Percentiles rank a stretch among this genome's conserved stretches.
Evolutionary conservation across 2,888 invertebrate genomes (phyloP).

Genomic region (Pseudococcus longispinus): DNA sequence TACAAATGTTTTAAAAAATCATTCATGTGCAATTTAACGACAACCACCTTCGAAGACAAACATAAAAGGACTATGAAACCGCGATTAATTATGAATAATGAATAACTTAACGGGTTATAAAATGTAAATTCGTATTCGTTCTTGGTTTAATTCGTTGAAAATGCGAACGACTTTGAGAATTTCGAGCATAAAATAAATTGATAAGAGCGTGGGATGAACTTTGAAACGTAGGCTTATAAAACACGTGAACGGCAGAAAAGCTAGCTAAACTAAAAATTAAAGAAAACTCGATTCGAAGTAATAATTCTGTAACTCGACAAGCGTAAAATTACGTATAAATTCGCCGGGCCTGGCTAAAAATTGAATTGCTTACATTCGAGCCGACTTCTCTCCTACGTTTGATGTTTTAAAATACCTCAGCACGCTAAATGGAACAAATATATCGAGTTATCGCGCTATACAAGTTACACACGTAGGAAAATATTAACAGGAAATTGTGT

Average conservation of each 20-base stretch:
- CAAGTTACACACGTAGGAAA: neutral
- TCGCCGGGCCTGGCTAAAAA: neutral
- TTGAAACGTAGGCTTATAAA: neutral
- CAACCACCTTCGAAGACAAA: constrained; percentile 7
- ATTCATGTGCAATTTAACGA: neutral
- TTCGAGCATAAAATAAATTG: neutral
- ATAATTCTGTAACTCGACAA: constrained; percentile 16
- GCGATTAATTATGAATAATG: constrained; percentile 13
- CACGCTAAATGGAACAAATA: neutral
- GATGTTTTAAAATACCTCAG: neutral
- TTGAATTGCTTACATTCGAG: neutral
- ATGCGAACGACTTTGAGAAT: neutral
- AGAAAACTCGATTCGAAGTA: neutral
- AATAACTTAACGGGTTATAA: neutral
- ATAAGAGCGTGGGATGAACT: neutral
- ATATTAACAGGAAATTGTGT: neutral
- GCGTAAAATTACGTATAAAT: neutral
- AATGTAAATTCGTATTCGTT: neutral
- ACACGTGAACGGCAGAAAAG: neutral
- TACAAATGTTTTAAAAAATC: neutral
- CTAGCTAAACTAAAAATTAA: neutral
- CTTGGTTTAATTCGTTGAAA: neutral
- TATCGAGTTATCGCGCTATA: neutral
- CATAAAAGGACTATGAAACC: constrained; percentile 9
- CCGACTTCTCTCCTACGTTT: neutral